These are phyloP conservation scores for Pyrgus malvae DNA, from an alignment of 2,888 invertebrate genomes.

Conservation along the genomic window DNA sequence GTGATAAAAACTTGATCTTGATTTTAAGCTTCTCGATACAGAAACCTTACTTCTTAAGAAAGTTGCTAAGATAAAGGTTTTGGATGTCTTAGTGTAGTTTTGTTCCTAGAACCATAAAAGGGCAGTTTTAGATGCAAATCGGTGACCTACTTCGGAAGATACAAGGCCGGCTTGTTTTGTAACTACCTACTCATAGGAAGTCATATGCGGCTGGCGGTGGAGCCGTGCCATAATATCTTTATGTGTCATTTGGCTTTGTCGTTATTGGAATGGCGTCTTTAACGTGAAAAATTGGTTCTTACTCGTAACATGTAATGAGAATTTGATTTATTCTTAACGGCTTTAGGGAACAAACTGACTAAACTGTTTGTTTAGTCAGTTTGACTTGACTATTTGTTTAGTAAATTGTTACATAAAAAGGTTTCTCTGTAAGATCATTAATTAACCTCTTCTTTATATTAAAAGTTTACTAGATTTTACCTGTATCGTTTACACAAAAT, in stretches of 20 bases:
- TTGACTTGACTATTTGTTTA: no score
- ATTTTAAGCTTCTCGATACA: no score
- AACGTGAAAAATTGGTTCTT: constrained; percentile 4
- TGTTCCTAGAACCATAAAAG: constrained; percentile 31
- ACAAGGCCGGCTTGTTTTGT: constrained; percentile 43
- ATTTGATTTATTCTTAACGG: background rate
- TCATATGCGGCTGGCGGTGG: constrained; percentile 30
- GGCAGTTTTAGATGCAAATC: constrained; percentile 42
- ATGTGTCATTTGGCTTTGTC: constrained; percentile 12
- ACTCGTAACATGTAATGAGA: background rate
- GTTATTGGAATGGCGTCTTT: constrained; percentile 17
- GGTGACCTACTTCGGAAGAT: constrained; percentile 40
- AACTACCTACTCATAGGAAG: constrained; percentile 38
- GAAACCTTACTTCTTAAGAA: no score
- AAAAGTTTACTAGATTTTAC: no score
- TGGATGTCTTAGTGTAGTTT: background rate
- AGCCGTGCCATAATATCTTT: constrained; percentile 14
- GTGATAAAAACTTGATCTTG: no score
- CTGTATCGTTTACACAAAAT: background rate
- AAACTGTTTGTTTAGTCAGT: no score
- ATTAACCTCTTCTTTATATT: no score
- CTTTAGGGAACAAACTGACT: background rate
- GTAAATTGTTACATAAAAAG: no score
- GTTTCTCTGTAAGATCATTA: no score
- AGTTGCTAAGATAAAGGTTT: background rate